Conservation (phyloP, 2,797 vertebrate genomes). For the Salmo trutta region DNA sequence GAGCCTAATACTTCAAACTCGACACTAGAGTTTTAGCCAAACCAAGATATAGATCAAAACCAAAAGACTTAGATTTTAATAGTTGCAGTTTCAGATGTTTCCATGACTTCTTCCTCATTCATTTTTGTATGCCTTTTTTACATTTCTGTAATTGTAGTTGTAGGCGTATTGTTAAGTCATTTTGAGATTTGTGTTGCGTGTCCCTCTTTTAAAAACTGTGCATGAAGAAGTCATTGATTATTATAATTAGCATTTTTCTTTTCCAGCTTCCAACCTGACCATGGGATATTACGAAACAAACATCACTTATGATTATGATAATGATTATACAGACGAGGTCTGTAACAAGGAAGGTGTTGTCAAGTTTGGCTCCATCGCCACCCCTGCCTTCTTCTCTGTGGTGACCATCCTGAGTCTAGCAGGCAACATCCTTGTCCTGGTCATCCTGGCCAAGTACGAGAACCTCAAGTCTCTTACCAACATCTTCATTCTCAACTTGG, state of each 20-base stretch:
- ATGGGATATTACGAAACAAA: neutral
- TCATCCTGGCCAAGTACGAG: constrained; percentile 83
- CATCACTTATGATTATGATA: accelerated
- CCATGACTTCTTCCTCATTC: neutral
- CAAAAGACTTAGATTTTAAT: neutral
- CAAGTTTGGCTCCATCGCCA: constrained; percentile 61
- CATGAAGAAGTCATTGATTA: too few species aligned
- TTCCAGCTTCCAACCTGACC: neutral
- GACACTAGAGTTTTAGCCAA: neutral
- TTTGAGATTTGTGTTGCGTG: neutral
- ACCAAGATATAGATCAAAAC: neutral
- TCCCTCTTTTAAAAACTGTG: too few species aligned
- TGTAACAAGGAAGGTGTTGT: constrained; percentile 73
- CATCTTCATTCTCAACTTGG: constrained; percentile 88
- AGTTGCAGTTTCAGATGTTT: neutral
- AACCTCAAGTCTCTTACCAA: constrained; percentile 86
- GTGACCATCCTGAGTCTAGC: constrained; percentile 81
- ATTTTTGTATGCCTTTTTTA: neutral
- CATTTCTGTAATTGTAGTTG: neutral
- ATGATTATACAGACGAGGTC: constrained; percentile 36
- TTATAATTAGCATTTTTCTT: neutral
- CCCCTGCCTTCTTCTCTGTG: constrained; percentile 73
- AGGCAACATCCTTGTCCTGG: constrained; percentile 88
- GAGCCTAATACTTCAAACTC: neutral
- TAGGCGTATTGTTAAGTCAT: neutral